Base-by-base conservation (phyloP, 2,888 invertebrate genomes). In the Dicycla oo region DNA sequence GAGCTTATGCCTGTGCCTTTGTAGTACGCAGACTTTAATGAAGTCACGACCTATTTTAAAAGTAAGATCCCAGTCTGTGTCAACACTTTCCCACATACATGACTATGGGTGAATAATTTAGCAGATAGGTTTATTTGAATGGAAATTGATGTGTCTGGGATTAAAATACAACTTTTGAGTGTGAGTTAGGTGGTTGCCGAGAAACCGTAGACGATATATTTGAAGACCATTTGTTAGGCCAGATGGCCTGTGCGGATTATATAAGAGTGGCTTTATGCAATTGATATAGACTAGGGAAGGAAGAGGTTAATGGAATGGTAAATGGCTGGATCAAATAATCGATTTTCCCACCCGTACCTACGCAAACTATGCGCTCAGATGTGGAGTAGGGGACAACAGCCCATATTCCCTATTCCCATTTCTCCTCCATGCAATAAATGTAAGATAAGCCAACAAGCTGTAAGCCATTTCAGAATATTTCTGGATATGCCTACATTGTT, bases 21-120 rank as follows among this genome's bases (percentile, higher is more conserved):
- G 68, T 73, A 73, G 76, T 58, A 76, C 75, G n/a, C 65, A 67
- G 73, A 60, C 63, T 47, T 62, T 75, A 70, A 79, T 79, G 69
- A 45, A 78, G 73, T 80, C 85, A 81, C 74, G 76, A 73, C 72
- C 76, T 74, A 84, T 84, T 84, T 84, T 78, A 74, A 82, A 81
- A 73, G 68, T 76, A 78, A 69, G 69, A 76, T 75, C 67, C 49
- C 58, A 58, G 54, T 66, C 54, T 75, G 70, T 77, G 71, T 71
- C 58, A 67, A 69, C 69, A 75, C 81, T 81, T 80, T 81, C 81
- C 62, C 78, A 82, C 70, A 73, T 69, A 67, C 57, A 57, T 62
- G 62, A 65, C 57, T 45, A 45, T 23, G 68, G 62, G 45, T 72
- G 69, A 62, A 75, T 80, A 76, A 66, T 69, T 73, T 73, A 65